Evolutionary conservation across 1,140 invertebrate species (phyloP), one percentile per base, ranked within the genome.

Genomic region (Berghia stephanieae): DNA sequence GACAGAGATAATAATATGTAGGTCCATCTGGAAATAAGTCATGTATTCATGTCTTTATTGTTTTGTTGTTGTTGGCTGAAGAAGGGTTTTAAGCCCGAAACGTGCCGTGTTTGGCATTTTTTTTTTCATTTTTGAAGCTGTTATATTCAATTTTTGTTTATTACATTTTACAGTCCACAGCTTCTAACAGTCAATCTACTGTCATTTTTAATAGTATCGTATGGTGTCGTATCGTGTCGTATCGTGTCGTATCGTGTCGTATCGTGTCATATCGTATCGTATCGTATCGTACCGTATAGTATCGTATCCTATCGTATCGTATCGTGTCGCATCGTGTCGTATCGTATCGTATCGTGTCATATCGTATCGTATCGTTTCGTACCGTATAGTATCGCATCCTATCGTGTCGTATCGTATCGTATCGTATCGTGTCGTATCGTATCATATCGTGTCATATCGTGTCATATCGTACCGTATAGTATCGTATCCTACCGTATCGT

Each of bases 211-310:
- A n/a, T 13, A 16, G n/a, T 49, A 16, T n/a, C 46, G n/a, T 49
- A 49, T 13, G 13, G n/a, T n/a, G n/a, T n/a, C n/a, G n/a, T n/a
- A n/a, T n/a, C n/a, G n/a, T 49, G 13, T 13, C 46, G 57, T 60
- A 60, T n/a, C 34, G 57, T 60, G 34, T n/a, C 34, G 57, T 60
- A n/a, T 60, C 34, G 57, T 60, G 34, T 60, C 34, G 57, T 60
- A 60, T 66, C 16, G n/a, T 66, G 40, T 66, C 40, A 38, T 34
- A 31, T 34, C 40, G 63, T 34, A 66, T 66, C 40, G 27, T 34
- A 31, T 31, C 40, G 63, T 66, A 66, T 66, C 40, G 63, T 66
- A 66, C 27, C 27, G 63, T 66, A 66, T 66, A 31, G 63, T 66
- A 66, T 66, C 40, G 63, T 34, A 66, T 66, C 40, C 10, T 66